Base-by-base conservation (phyloP, 2,113 vertebrate species). In the Pachyramphus minor region DNA sequence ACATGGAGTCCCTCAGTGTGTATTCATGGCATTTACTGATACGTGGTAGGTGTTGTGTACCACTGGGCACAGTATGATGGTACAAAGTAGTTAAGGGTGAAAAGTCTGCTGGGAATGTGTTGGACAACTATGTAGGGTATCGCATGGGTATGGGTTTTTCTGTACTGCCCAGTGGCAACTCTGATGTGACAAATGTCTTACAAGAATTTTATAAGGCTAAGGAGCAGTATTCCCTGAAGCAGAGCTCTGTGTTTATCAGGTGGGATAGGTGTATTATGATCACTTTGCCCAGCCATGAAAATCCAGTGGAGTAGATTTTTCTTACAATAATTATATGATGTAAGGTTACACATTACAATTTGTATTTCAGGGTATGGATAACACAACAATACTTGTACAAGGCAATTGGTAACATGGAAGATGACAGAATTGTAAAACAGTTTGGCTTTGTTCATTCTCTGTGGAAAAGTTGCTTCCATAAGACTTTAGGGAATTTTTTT, bases 371-470 rank as follows among this genome's bases (percentile, higher is more conserved):
- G 17, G 53, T 52, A 58, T 14, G 31, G 58, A 27, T 71, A 79
- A 62, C 53, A 71, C 41, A 60, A 9, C 13, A 56, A 49, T 59
- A 69, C n/a, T 52, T 71, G 85, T 21, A 81, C 35, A 63, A 78
- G 33, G 31, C 80, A 93, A 35, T 45, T 84, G 74, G 37, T 67
- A 81, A 71, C 30, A 19, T 35, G 44, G 66, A 69, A 80, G 82
- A 74, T 82, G 68, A 66, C 16, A 84, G 55, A 20, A 2, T 1
- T 60, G 62, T 44, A 94, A 87, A 82, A 58, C 15, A 75, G 50
- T 59, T 80, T 83, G 49, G 25, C 42, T 92, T 87, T 90, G n/a
- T 77, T 80, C 30, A 78, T 74, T 84, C 42, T 90, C 82, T 35
- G 3, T 23, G 50, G 84, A 95, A 92, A 92, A 77, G 42, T 25